phyloP scores from a whole-genome alignment of 2,888 invertebrate species.

The Tortricodes alternella region DNA sequence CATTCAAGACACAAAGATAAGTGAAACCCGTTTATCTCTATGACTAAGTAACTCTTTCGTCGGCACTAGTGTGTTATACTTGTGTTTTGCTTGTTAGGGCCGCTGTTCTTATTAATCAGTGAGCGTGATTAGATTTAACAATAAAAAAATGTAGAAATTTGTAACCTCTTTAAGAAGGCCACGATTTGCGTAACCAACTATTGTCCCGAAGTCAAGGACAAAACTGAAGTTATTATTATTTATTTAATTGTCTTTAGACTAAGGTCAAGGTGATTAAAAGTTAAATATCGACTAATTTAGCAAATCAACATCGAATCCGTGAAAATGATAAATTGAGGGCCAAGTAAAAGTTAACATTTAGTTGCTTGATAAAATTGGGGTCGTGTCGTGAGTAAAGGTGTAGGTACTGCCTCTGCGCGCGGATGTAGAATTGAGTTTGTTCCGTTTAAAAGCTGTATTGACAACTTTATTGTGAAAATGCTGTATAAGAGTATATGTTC shows the following conservation, averaged over 20 bases:
- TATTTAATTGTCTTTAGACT: constrained; percentile 4
- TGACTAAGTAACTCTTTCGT: no score
- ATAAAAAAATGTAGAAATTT: constrained; percentile 24
- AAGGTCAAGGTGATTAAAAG: constrained; percentile 14
- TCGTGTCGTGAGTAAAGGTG: constrained; percentile 24
- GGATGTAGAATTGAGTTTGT: constrained; percentile 14
- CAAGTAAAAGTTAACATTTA: constrained; percentile 19
- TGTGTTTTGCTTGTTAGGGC: no score
- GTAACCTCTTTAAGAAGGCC: constrained; percentile 28
- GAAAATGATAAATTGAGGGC: constrained; percentile 17
- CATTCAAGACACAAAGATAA: no score
- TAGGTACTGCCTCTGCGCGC: constrained; percentile 13
- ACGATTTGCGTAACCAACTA: constrained; percentile 10
- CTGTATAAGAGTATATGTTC: no score
- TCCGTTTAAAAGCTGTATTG: constrained; percentile 7
- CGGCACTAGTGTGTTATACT: no score
- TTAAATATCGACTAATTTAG: neutral
- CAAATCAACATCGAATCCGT: constrained; percentile 6
- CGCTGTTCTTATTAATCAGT: neutral
- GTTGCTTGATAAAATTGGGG: constrained; percentile 12
- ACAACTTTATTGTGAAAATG: constrained; percentile 19
- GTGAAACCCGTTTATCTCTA: no score
- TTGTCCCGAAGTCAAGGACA: constrained; percentile 24
- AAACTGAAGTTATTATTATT: neutral
- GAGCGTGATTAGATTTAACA: neutral